Evolutionary conservation across 2,113 vertebrate species (phyloP).

Genomic region (Alethe castanea): DNA sequence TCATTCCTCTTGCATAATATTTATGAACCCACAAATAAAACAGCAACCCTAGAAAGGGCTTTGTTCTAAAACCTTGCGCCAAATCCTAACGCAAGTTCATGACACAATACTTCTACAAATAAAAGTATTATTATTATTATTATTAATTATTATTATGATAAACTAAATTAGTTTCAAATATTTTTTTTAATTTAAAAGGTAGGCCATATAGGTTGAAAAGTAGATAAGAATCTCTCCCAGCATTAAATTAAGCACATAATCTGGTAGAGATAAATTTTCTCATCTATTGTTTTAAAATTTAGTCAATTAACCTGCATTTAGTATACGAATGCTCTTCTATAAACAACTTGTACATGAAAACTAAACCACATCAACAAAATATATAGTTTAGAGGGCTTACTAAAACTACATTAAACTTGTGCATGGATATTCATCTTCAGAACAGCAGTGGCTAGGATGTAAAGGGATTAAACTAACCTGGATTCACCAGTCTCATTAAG

Average conservation of each 20-base stretch:
- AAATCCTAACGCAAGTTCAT: not conserved
- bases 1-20: not conserved
- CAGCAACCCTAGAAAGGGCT: not conserved
- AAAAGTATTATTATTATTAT: not conserved
- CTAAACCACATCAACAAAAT: not conserved
- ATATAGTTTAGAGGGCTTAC: not conserved
- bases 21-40: not conserved
- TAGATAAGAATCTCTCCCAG: not conserved
- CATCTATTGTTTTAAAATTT: not conserved
- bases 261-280: not conserved
- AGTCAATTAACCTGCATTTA: not conserved
- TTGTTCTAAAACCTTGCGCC: not conserved
- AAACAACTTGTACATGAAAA: not conserved
- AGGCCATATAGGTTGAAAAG: not conserved
- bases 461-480: not conserved
- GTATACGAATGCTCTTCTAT: not conserved
- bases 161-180: not conserved
- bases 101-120: not conserved
- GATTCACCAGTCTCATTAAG: not conserved
- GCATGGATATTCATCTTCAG: not conserved
- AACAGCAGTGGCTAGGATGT: not conserved
- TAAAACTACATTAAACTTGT: not conserved
- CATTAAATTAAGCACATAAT: not conserved
- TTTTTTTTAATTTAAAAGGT: not conserved
- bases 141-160: not conserved